Percentiles rank a stretch among this genome's conserved stretches.
Conservation (phyloP, 2,113 vertebrate genomes). For the Callipepla californica region DNA sequence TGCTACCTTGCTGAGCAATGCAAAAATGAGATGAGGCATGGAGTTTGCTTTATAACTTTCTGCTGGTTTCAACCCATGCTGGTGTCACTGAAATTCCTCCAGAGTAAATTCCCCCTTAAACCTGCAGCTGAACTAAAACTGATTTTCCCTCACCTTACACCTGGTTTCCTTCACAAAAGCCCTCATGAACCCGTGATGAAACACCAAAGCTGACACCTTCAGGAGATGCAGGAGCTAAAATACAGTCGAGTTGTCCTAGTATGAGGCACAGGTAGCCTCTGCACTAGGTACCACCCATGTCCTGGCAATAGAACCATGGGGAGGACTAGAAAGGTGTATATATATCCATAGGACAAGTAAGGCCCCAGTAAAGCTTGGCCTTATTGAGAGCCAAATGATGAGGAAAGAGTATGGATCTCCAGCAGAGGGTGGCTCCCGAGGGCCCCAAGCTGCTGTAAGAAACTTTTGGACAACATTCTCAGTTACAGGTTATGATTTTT, state of each 20-base stretch:
- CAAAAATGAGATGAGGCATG: not conserved
- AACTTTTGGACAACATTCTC: not conserved
- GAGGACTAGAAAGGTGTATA: not conserved
- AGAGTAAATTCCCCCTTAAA: not conserved
- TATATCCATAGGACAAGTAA: not conserved
- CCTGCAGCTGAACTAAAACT: not conserved
- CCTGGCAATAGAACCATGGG: not conserved
- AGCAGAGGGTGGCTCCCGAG: not conserved
- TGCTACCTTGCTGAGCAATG: conserved; percentile 7
- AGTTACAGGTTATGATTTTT: not conserved
- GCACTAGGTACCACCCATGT: not conserved
- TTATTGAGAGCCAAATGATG: not conserved
- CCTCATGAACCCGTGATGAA: not conserved
- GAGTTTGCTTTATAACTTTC: not conserved
- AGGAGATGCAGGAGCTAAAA: not conserved
- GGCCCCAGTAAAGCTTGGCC: not conserved
- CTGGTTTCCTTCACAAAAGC: not conserved
- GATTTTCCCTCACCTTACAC: not conserved
- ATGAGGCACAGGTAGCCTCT: not conserved
- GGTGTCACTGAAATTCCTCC: not conserved
- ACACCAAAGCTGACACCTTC: not conserved
- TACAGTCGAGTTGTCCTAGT: not conserved
- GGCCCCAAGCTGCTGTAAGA: not conserved
- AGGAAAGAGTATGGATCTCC: not conserved
- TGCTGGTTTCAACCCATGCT: not conserved